These are phyloP conservation scores for Ooceraea biroi DNA, from an alignment of 1,140 invertebrate species.

Conservation along the genomic window DNA sequence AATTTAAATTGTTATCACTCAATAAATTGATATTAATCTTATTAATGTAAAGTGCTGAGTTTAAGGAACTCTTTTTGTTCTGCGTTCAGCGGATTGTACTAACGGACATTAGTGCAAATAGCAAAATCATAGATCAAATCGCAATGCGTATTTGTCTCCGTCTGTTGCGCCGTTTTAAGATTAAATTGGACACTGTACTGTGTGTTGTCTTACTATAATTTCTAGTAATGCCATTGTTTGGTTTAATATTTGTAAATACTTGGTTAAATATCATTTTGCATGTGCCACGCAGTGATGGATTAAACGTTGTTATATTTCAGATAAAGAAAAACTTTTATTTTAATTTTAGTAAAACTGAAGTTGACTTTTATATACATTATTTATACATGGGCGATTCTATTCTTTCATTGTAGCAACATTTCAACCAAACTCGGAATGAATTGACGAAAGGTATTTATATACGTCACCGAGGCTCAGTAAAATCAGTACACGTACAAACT, in stretches of 20 bases:
- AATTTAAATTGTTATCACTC: conserved; percentile 25
- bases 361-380: conserved; percentile 19
- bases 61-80: conserved; percentile 13
- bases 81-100: conserved; percentile 9
- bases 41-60: conserved; percentile 13
- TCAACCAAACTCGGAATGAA: neutral
- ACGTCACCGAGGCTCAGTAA: conserved; percentile 33
- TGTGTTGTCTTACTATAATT: no score
- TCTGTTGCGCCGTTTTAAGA: neutral
- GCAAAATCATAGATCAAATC: conserved; percentile 24
- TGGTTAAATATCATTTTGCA: neutral
- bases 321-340: conserved; percentile 16
- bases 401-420: neutral
- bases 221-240: conserved; percentile 31
- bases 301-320: neutral
- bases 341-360: conserved; percentile 30
- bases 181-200: conserved; percentile 4
- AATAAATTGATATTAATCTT: conserved; percentile 35
- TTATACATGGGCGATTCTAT: conserved; percentile 17
- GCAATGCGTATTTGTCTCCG: neutral
- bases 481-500: neutral
- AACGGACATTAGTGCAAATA: conserved; percentile 25
- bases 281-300: conserved; percentile 17
- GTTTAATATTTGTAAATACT: conserved; percentile 11
- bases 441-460: conserved; percentile 20